Evolutionary conservation across 2,888 invertebrate genomes (phyloP).

Genomic region (Aspidiotus destructor): DNA sequence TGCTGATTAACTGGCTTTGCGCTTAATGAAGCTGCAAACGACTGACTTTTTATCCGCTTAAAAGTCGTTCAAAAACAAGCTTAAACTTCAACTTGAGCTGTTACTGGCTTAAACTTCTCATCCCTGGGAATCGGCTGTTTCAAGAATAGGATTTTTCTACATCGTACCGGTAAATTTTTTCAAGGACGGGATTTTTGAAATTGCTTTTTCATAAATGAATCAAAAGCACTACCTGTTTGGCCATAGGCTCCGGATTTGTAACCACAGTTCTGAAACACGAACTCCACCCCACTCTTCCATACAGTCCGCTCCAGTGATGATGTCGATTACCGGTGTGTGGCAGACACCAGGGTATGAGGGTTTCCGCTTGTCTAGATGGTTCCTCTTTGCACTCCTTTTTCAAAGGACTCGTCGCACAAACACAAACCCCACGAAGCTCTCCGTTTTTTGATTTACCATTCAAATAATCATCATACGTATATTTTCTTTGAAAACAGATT

Average conservation of each 20-base stretch:
- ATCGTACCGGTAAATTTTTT: too few relatives aligned
- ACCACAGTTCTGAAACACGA: constrained; percentile 77
- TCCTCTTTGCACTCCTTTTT: constrained; percentile 58
- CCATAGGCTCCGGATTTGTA: constrained; percentile 82
- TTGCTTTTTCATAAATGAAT: too few relatives aligned
- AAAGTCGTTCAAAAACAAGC: too few relatives aligned
- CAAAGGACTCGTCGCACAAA: constrained; percentile 53
- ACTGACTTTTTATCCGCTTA: too few relatives aligned
- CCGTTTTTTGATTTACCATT: constrained; percentile 47
- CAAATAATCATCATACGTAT: constrained; percentile 48
- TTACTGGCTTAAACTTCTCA: too few relatives aligned
- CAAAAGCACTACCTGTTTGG: constrained; percentile 55
- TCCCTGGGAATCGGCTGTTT: too few relatives aligned
- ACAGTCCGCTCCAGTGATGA: constrained; percentile 78
- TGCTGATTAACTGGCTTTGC: too few relatives aligned
- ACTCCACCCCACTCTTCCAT: constrained; percentile 69
- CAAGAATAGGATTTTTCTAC: too few relatives aligned
- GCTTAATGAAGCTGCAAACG: too few relatives aligned
- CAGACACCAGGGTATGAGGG: constrained; percentile 78
- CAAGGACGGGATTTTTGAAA: too few relatives aligned
- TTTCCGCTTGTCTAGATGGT: constrained; percentile 56
- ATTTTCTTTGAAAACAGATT: constrained; percentile 42
- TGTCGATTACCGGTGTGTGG: constrained; percentile 78
- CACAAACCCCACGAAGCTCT: constrained; percentile 62
- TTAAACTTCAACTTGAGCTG: too few relatives aligned